Conservation (phyloP, 2,113 vertebrate species). For the Nothoprocta pentlandii region DNA sequence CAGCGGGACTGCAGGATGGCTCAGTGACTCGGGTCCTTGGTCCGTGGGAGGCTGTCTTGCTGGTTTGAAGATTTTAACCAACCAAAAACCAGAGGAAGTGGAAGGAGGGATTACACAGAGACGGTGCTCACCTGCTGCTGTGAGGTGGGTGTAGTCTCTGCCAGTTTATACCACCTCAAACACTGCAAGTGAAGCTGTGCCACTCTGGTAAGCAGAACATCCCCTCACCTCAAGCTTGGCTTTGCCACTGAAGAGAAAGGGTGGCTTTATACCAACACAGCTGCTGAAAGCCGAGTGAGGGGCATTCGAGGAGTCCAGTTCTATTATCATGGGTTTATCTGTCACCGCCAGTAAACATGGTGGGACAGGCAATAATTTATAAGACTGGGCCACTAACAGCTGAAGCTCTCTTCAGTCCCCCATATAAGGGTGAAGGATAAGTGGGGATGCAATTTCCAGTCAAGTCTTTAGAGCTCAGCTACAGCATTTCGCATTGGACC, state of each 20-base stretch:
- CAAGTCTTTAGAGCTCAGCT: slow-evolving; percentile 33
- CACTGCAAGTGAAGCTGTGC: not conserved
- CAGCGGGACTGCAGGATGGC: not conserved
- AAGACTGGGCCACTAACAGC: not conserved
- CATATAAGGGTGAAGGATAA: not conserved
- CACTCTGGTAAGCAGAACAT: not conserved
- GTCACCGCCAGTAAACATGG: not conserved
- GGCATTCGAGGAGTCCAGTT: not conserved
- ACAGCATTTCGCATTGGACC: slow-evolving; percentile 54
- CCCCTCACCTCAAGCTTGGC: not conserved
- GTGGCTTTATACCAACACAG: slow-evolving; percentile 9
- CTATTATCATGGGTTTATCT: slow-evolving; percentile 10
- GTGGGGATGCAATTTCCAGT: not conserved
- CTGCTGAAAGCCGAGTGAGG: not conserved
- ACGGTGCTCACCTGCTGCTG: not conserved
- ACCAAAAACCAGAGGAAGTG: not conserved
- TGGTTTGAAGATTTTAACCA: slow-evolving; percentile 40
- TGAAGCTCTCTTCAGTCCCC: not conserved
- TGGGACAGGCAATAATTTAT: not conserved
- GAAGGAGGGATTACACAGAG: not conserved
- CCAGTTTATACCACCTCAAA: not conserved
- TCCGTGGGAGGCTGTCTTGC: not conserved
- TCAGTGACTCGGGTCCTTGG: slow-evolving; percentile 15
- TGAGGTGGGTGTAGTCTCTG: not conserved
- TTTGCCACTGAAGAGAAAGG: not conserved